phyloP scores from a whole-genome alignment of 2,797 vertebrate species.

The Argentina silus region DNA sequence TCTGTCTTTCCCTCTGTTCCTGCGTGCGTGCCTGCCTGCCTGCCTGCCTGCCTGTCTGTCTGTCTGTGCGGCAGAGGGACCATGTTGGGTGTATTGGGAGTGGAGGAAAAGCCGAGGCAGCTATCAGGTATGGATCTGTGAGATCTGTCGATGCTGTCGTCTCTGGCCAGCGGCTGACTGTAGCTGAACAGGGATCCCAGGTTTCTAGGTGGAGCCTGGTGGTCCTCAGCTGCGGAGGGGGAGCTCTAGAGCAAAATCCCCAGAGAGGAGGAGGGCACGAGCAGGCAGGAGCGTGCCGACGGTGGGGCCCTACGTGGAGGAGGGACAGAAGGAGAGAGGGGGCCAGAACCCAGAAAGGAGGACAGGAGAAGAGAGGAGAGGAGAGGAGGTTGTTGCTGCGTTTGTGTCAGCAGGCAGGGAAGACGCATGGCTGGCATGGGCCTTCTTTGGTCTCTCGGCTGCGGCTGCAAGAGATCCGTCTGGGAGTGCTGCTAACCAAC shows the following conservation, averaged over 20 bases:
- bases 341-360: conserved; percentile 49
- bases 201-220: conserved; percentile 73
- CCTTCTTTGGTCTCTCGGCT: conserved; percentile 59
- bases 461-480: conserved; percentile 48
- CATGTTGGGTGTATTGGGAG: not conserved
- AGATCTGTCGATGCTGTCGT: conserved; percentile 42
- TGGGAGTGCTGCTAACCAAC: conserved; percentile 65
- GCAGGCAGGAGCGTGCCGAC: conserved; percentile 60
- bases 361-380: conserved; percentile 22
- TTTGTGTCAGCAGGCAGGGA: conserved; percentile 62
- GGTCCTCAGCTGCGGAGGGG: conserved; percentile 57
- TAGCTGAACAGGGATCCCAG: conserved; percentile 13
- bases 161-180: conserved; percentile 25
- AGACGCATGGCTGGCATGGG: conserved; percentile 81
- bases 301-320: conserved; percentile 34
- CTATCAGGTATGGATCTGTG: conserved; percentile 26
- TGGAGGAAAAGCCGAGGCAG: not conserved
- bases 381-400: conserved; percentile 50
- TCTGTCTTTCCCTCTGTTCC: conserved; percentile 9
- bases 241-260: conserved; percentile 41
- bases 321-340: conserved; percentile 20
- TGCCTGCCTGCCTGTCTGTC: not conserved
- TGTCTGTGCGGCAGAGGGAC: conserved; percentile 16
- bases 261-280: conserved; percentile 63
- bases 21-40: conserved; percentile 13